Evolutionary conservation across 1,140 invertebrate genomes (phyloP).

Genomic region (Drosophila pachea): DNA sequence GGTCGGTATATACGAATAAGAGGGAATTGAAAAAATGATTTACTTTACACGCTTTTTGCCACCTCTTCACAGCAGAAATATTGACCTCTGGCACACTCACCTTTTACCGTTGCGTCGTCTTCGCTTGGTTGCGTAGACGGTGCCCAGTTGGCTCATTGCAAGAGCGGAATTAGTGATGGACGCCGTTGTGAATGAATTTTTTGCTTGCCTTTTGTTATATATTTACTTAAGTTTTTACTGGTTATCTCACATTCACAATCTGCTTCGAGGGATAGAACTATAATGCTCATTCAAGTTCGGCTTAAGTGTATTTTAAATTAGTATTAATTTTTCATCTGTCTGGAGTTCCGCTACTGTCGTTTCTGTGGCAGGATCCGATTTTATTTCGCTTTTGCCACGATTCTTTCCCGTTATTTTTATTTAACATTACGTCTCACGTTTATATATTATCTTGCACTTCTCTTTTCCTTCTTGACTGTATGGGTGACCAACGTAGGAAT

Average conservation of each 20-base stretch:
- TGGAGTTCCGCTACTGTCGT: constrained; percentile 30
- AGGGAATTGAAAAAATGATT: too few relatives aligned
- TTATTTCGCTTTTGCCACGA: constrained; percentile 34
- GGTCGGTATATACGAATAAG: too few relatives aligned
- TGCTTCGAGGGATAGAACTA: constrained; percentile 1
- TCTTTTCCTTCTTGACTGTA: neutral
- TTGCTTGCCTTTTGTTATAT: constrained; percentile 32
- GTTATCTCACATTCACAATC: constrained; percentile 12
- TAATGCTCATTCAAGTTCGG: constrained; percentile 32
- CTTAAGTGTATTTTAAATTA: constrained; percentile 3
- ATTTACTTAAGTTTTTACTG: constrained; percentile 40
- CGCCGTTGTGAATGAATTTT: constrained; percentile 78
- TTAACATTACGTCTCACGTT: constrained; percentile 68
- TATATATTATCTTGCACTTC: constrained; percentile 58
- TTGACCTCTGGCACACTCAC: constrained; percentile 80
- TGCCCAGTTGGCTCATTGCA: constrained; percentile 91
- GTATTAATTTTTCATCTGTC: constrained; percentile 71
- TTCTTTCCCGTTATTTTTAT: constrained; percentile 49
- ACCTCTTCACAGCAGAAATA: too few relatives aligned
- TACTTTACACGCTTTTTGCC: too few relatives aligned
- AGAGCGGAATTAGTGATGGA: constrained; percentile 79
- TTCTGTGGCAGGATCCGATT: constrained; percentile 22
- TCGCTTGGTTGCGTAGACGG: constrained; percentile 96
- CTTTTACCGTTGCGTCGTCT: constrained; percentile 95
- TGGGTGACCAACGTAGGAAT: neutral